phyloP scores from a whole-genome alignment of 2,888 invertebrate species.

The Gonocerus acuteangulatus region DNA sequence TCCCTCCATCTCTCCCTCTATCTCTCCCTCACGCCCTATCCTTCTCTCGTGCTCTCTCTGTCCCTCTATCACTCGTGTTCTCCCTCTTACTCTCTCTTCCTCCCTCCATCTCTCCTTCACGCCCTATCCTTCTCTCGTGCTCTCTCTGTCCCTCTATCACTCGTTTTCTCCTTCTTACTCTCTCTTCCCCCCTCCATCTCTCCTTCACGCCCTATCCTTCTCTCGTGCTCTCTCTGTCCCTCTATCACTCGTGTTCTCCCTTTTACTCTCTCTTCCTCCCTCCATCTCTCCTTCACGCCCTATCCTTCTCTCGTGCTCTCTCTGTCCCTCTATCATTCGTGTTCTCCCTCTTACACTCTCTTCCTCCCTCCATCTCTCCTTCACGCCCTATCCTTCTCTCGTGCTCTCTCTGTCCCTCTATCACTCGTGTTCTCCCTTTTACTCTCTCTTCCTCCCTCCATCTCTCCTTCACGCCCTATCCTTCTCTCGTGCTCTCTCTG shows the following conservation, averaged over 20 bases:
- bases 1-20: conserved; percentile 8
- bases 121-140: no score
- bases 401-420: background rate
- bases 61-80: background rate
- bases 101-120: background rate
- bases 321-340: background rate
- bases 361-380: background rate
- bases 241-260: background rate
- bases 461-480: background rate
- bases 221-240: no score
- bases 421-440: no score
- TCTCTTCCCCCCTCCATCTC: background rate
- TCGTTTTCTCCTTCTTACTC: background rate
- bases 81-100: background rate
- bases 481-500: no score
- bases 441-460: no score
- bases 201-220: no score
- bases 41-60: background rate
- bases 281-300: conserved; percentile 6
- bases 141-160: no score
- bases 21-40: background rate
- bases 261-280: background rate
- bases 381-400: background rate
- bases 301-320: conserved; percentile 1
- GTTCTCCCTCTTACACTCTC: background rate